These are phyloP conservation scores for Drosophila mettleri DNA, from an alignment of 2,888 invertebrate genomes.

Conservation along the genomic window DNA sequence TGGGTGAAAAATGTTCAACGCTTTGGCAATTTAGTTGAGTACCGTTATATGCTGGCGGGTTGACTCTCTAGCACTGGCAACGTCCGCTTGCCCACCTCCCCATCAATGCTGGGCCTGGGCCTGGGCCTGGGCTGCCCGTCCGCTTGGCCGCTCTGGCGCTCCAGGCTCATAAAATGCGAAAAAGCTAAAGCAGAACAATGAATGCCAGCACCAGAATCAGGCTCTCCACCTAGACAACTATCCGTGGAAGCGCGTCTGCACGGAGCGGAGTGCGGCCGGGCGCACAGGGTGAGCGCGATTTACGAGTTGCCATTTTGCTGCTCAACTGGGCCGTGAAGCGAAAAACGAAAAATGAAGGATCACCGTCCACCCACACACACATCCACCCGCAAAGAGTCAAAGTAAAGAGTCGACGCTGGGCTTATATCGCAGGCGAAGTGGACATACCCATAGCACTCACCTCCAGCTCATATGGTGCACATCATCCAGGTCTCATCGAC, in stretches of 20 bases:
- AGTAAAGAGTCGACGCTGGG: neutral
- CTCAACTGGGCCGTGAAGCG: slow-evolving; percentile 75
- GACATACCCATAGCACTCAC: slow-evolving; percentile 3
- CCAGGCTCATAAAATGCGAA: slow-evolving; percentile 74
- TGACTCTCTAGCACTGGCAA: slow-evolving; percentile 12
- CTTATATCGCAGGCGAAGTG: neutral
- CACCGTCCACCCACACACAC: slow-evolving; percentile 24
- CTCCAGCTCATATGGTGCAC: slow-evolving; percentile 2
- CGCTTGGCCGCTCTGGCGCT: slow-evolving; percentile 5
- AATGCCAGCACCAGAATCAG: slow-evolving; percentile 52
- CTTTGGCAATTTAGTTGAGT: slow-evolving; percentile 82
- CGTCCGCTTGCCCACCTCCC: neutral
- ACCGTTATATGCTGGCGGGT: slow-evolving; percentile 75
- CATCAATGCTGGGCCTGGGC: neutral
- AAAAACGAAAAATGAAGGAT: slow-evolving; percentile 58
- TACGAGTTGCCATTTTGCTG: slow-evolving; percentile 77
- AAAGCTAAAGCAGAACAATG: slow-evolving; percentile 72
- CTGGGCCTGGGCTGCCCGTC: no score
- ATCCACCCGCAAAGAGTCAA: no score
- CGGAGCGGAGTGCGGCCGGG: neutral
- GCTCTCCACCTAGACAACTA: slow-evolving; percentile 47
- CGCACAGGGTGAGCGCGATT: slow-evolving; percentile 49
- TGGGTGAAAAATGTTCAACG: slow-evolving; percentile 84
- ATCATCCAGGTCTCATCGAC: slow-evolving; percentile 21
- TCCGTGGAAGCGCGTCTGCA: slow-evolving; percentile 19